Conservation (phyloP, 2,888 invertebrate species). For the Epsilonema sp. region DNA sequence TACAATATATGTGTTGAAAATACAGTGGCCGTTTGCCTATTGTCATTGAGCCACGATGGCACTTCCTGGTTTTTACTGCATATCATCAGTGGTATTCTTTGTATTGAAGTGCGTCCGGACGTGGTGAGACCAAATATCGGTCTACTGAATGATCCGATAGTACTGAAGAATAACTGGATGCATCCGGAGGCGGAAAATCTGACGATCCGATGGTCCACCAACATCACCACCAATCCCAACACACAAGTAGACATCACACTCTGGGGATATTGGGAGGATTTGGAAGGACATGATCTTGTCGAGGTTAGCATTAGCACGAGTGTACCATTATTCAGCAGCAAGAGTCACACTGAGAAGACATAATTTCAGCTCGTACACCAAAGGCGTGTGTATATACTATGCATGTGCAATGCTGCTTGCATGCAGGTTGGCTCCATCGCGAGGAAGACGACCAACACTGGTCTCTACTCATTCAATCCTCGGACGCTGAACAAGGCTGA, state of each 20-base stretch:
- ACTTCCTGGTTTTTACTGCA: too few species aligned
- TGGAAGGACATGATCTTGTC: conserved; percentile 14
- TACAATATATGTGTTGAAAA: too few species aligned
- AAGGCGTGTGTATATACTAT: too few species aligned
- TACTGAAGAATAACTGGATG: conserved; percentile 7
- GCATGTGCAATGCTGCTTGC: too few species aligned
- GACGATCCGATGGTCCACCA: conserved; percentile 5
- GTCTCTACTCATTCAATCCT: conserved; percentile 16
- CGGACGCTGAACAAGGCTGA: conserved; percentile 9
- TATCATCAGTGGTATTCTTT: too few species aligned
- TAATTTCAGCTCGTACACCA: too few species aligned
- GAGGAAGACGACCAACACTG: conserved; percentile 16
- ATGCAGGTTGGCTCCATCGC: conserved; percentile 15
- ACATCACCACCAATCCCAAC: conserved; percentile 14
- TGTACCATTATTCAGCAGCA: too few species aligned
- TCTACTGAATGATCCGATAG: conserved; percentile 9
- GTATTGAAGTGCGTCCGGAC: conserved; percentile 8
- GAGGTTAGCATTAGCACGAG: too few species aligned
- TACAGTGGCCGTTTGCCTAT: too few species aligned
- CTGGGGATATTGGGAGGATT: conserved; percentile 25
- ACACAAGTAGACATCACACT: conserved; percentile 21
- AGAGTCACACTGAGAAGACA: too few species aligned
- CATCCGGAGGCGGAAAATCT: conserved; percentile 5
- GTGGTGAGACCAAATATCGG: not conserved
- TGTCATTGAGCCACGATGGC: too few species aligned